These are phyloP conservation scores for Itoplectis maculator DNA, from an alignment of 2,888 invertebrate species.

Conservation along the genomic window DNA sequence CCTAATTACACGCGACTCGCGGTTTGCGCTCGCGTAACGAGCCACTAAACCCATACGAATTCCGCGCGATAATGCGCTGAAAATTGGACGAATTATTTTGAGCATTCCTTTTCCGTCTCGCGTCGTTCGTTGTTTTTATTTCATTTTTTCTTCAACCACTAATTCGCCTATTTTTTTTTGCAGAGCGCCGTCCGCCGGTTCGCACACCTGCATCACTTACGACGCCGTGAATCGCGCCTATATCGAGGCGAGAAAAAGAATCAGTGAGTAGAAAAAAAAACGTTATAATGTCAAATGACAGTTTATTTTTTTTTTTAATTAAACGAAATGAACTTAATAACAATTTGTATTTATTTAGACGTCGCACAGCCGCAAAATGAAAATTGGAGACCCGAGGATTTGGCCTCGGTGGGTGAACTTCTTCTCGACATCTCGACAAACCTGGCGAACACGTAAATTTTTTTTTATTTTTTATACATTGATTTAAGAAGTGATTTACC, in stretches of 20 bases:
- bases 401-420: slow-evolving; percentile 94
- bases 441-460: slow-evolving; percentile 92
- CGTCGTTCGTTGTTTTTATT: too few relatives aligned
- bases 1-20: too few relatives aligned
- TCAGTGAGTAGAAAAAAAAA: slow-evolving; percentile 88
- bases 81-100: too few relatives aligned
- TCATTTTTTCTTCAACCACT: neutral
- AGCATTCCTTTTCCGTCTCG: too few relatives aligned
- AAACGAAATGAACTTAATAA: neutral
- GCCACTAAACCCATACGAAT: too few relatives aligned
- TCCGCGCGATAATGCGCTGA: too few relatives aligned
- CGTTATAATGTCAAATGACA: too few relatives aligned
- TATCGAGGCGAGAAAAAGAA: slow-evolving; percentile 93
- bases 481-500: neutral
- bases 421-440: slow-evolving; percentile 94
- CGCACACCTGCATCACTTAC: slow-evolving; percentile 94
- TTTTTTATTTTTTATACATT: slow-evolving; percentile 18
- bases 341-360: slow-evolving; percentile 86
- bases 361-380: slow-evolving; percentile 92
- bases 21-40: too few relatives aligned
- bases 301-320: slow-evolving; percentile 34
- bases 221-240: slow-evolving; percentile 96
- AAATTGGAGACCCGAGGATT: slow-evolving; percentile 92
- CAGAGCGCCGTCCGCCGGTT: slow-evolving; percentile 85
- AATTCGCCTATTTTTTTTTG: slow-evolving; percentile 19